These are phyloP conservation scores for Aphaenogaster rudis DNA, from an alignment of 1,140 invertebrate genomes.

Conservation along the genomic window DNA sequence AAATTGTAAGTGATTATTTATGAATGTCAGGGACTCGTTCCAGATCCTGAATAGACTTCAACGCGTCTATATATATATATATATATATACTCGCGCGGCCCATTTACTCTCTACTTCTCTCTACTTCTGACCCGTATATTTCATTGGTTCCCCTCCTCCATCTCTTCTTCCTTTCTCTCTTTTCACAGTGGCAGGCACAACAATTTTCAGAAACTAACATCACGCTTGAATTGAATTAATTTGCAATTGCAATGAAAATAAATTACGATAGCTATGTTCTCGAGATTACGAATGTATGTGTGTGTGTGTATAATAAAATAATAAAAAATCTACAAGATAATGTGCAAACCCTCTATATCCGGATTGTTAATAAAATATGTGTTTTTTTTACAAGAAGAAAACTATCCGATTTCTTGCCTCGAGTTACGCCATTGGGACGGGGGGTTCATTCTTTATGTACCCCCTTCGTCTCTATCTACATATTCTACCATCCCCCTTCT, in stretches of 20 bases:
- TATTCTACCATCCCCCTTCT: constrained; percentile 5
- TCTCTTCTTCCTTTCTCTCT: constrained; percentile 4
- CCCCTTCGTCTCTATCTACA: not conserved
- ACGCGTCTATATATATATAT: not conserved
- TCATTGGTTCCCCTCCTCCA: not conserved
- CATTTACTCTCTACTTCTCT: constrained; percentile 34
- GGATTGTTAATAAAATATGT: not conserved
- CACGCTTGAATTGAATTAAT: not conserved
- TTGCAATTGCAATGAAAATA: not conserved
- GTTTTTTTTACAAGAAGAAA: not conserved
- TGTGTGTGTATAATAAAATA: not conserved
- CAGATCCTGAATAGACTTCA: constrained; percentile 19
- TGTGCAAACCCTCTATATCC: not conserved
- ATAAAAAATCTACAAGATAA: not conserved
- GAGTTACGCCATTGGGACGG: not conserved
- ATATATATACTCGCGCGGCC: not conserved
- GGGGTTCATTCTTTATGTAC: not conserved
- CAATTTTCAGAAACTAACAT: not conserved
- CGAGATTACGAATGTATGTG: not conserved
- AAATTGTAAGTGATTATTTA: constrained; percentile 28
- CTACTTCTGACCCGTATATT: not conserved
- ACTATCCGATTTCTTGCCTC: not conserved
- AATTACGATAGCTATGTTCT: not conserved
- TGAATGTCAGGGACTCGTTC: constrained; percentile 40
- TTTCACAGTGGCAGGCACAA: not conserved